Evolutionary conservation across 2,888 invertebrate genomes (phyloP).

Genomic region (Pterostichus madidus): DNA sequence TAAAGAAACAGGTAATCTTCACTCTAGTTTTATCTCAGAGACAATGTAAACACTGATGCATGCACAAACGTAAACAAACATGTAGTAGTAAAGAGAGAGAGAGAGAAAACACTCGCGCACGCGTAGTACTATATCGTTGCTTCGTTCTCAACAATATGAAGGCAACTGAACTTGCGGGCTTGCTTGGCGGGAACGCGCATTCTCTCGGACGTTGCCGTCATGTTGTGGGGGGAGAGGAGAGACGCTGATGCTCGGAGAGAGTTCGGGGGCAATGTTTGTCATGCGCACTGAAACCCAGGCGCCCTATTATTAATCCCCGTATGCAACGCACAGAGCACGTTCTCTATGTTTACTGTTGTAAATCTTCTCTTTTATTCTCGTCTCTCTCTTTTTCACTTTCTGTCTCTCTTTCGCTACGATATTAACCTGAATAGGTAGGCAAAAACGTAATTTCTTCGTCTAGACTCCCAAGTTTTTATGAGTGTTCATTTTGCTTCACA

Average conservation of each 20-base stretch:
- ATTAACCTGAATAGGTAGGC: constrained; percentile 60
- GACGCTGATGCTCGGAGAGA: not conserved
- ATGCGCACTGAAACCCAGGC: constrained; percentile 56
- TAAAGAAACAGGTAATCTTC: constrained; percentile 50
- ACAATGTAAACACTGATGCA: constrained; percentile 65
- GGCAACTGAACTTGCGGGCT: constrained; percentile 64
- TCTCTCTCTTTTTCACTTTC: constrained; percentile 6
- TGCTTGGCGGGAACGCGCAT: constrained; percentile 63
- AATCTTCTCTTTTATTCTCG: constrained; percentile 52
- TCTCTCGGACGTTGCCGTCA: constrained; percentile 50
- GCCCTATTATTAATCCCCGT: constrained; percentile 63
- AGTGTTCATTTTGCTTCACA: constrained; percentile 38
- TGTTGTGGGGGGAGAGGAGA: constrained; percentile 4
- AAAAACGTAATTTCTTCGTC: constrained; percentile 59
- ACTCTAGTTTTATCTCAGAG: constrained; percentile 48
- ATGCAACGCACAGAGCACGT: constrained; percentile 57
- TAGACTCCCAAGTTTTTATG: constrained; percentile 54
- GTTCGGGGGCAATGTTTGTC: constrained; percentile 61
- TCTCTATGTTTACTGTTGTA: constrained; percentile 63
- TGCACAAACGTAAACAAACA: constrained; percentile 65
- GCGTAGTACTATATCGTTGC: constrained; percentile 26
- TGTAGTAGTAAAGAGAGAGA: constrained; percentile 56
- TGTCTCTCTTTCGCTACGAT: constrained; percentile 8
- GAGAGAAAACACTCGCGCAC: constrained; percentile 33
- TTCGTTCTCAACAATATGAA: constrained; percentile 55